Evolutionary conservation across 2,888 invertebrate genomes (phyloP).

Genomic region (Drosophila subquinaria): DNA sequence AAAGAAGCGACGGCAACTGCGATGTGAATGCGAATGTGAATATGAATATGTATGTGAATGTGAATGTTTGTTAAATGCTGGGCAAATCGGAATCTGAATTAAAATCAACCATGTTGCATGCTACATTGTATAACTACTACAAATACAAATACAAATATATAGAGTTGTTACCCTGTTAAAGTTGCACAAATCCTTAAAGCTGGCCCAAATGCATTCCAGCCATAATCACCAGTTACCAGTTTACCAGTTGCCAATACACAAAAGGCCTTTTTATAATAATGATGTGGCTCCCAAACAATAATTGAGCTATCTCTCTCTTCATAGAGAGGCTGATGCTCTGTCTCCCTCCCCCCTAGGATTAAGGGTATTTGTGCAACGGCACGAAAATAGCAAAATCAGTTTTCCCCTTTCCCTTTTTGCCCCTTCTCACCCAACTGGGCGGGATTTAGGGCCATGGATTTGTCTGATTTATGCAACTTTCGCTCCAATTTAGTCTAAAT

Average conservation of each 20-base stretch:
- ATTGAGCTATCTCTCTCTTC: slow-evolving; percentile 32
- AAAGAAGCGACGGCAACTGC: slow-evolving; percentile 19
- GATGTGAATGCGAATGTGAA: background rate
- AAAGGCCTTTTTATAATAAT: slow-evolving; percentile 61
- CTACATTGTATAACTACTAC: slow-evolving; percentile 24
- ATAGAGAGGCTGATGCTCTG: slow-evolving; percentile 3
- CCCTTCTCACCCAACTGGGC: slow-evolving; percentile 3
- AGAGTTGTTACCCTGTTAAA: slow-evolving; percentile 31
- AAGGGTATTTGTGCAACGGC: slow-evolving; percentile 63
- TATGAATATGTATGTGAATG: background rate
- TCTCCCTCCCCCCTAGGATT: slow-evolving; percentile 40
- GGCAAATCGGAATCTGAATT: slow-evolving; percentile 30
- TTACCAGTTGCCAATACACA: slow-evolving; percentile 28
- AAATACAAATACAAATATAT: background rate
- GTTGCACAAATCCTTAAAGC: slow-evolving; percentile 63
- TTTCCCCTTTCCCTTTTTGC: background rate
- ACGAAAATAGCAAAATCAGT: slow-evolving; percentile 44
- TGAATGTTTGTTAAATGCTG: slow-evolving; percentile 24
- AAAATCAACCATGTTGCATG: slow-evolving; percentile 6
- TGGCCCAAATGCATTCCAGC: slow-evolving; percentile 20
- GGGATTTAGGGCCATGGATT: slow-evolving; percentile 50
- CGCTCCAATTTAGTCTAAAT: slow-evolving; percentile 20
- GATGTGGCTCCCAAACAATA: slow-evolving; percentile 54
- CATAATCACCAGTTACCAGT: slow-evolving; percentile 40
- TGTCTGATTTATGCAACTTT: slow-evolving; percentile 58